Evolutionary conservation across 2,888 invertebrate genomes (phyloP), one percentile per base, ranked within the genome.

Genomic region (Pseudeuparius sepicola): DNA sequence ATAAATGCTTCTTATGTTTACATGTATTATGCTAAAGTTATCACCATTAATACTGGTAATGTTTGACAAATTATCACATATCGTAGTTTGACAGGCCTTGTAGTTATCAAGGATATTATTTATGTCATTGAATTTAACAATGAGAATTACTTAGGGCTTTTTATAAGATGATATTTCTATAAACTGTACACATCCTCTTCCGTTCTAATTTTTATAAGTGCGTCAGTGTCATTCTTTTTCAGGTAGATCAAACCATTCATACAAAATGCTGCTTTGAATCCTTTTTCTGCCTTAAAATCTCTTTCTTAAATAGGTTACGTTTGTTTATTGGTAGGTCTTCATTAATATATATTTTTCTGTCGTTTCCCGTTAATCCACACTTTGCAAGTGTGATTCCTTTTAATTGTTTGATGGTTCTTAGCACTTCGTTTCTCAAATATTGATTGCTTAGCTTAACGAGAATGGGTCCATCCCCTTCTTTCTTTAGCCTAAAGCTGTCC

Each of bases 331-430:
- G 14, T 18, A 37, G 14, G 14, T 37, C 34, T 9, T 28, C 37
- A 23, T 37, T 37, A 10, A 37, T n/a, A 14, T 33, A 37, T 11
- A 37, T 34, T 24, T 37, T 37, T 23, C 24, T 33, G 14, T 37
- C 27, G 14, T 16, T n/a, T n/a, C 34, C 37, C 14, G 28, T 24
- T 15, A 34, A 25, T 4, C 23, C 24, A 34, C 37, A 37, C 15
- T 28, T 27, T 14, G 23, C 33, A 7, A 37, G 13, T 10, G 15
- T 34, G 7, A 29, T 34, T 32, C 37, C 37, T 33, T 29, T 34
- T 9, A 24, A 15, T 20, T 27, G 14, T 27, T 24, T 34, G 3
- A 36, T 14, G 29, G n/a, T 13, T 14, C 16, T 31, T 4, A 36
- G 3, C 15, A 36, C 14, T n/a, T 23, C 15, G n/a, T 30, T 28